Evolutionary conservation across 2,113 vertebrate species (phyloP).

Genomic region (Cettia cetti): DNA sequence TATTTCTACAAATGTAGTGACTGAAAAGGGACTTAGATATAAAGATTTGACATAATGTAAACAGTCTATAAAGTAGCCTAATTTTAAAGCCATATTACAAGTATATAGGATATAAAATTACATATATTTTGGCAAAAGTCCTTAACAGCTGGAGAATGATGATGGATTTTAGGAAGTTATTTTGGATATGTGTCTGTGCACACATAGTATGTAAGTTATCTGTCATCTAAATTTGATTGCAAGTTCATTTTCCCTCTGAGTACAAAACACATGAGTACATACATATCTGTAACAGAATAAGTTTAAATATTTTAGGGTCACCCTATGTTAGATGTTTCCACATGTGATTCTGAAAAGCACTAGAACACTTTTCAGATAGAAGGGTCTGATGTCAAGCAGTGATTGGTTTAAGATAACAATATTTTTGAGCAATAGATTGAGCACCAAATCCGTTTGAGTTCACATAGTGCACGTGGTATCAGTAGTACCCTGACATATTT

Average conservation of each 20-base stretch:
- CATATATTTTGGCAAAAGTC: background rate
- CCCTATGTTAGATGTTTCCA: background rate
- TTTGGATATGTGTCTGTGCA: background rate
- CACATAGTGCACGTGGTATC: background rate
- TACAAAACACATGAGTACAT: background rate
- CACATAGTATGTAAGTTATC: background rate
- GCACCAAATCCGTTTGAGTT: background rate
- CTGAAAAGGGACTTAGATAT: background rate
- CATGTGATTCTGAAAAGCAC: background rate
- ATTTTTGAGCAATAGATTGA: background rate
- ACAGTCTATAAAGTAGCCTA: background rate
- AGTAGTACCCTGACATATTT: background rate
- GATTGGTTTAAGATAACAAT: background rate
- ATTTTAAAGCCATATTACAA: background rate
- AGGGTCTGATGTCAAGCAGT: background rate
- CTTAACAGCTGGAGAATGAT: background rate
- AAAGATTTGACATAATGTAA: background rate
- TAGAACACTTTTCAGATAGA: background rate
- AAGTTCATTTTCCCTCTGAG: background rate
- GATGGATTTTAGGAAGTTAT: background rate
- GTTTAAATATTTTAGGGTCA: background rate
- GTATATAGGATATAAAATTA: background rate
- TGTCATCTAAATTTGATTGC: background rate
- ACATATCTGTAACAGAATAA: rapidly evolving
- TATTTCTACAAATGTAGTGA: background rate